phyloP scores from a whole-genome alignment of 1,140 invertebrate genomes.

The Drosophila cardini region DNA sequence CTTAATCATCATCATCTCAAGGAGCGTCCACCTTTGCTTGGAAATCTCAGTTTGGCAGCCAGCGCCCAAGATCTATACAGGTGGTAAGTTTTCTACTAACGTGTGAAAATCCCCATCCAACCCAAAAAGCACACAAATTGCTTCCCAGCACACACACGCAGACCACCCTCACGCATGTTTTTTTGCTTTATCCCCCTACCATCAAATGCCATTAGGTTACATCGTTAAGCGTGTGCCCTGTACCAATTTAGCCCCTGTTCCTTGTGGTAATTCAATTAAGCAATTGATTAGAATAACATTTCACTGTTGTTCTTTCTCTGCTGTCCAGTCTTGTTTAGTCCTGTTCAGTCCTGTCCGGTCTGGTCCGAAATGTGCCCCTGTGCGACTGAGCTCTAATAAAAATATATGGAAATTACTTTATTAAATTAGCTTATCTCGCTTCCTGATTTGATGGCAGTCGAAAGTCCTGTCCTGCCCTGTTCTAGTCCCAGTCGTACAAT shows the following conservation, averaged over 20 bases:
- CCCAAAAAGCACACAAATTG: background rate
- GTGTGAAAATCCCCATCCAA: constrained; percentile 7
- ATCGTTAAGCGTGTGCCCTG: constrained; percentile 1
- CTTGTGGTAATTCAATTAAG: constrained; percentile 69
- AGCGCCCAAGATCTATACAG: constrained; percentile 85
- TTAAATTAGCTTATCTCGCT: constrained; percentile 78
- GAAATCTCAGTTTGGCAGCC: constrained; percentile 84
- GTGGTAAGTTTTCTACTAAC: constrained; percentile 82
- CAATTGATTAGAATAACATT: constrained; percentile 73
- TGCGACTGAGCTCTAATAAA: constrained; percentile 62
- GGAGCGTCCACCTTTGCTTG: constrained; percentile 79
- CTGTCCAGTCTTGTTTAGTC: background rate
- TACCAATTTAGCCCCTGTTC: background rate
- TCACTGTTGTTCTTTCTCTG: constrained; percentile 31
- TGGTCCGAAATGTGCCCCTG: background rate
- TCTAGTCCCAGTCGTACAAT: constrained; percentile 63
- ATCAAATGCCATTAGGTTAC: constrained; percentile 10
- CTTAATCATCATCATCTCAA: constrained; percentile 83
- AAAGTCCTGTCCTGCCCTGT: constrained; percentile 10
- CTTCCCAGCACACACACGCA: background rate
- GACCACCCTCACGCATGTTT: background rate
- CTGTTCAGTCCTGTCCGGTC: background rate
- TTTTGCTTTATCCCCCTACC: background rate
- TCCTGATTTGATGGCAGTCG: constrained; percentile 51
- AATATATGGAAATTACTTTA: constrained; percentile 82